These are phyloP conservation scores for Drosophila meridiana DNA, from an alignment of 2,888 invertebrate genomes.

Conservation along the genomic window DNA sequence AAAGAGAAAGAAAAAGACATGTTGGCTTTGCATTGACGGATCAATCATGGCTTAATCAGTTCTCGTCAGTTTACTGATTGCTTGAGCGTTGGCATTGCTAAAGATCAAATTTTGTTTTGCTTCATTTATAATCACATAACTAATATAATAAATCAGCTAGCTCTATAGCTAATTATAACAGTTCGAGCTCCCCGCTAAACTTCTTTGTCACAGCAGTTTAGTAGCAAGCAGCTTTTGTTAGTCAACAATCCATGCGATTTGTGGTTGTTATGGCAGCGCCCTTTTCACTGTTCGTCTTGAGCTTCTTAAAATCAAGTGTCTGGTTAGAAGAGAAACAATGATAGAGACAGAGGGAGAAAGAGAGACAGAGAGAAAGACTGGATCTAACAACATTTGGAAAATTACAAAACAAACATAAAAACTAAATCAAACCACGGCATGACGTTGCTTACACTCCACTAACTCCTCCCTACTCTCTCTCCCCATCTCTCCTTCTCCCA, in stretches of 20 bases:
- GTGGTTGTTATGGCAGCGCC: background rate
- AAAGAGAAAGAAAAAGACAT: background rate
- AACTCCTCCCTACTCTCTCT: background rate
- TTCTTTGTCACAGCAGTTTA: no score
- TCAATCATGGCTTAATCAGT: no score
- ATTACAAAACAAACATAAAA: constrained; percentile 68
- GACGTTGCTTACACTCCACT: constrained; percentile 22
- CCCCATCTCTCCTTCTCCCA: background rate
- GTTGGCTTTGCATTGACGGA: no score
- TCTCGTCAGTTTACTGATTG: no score
- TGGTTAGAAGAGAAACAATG: background rate
- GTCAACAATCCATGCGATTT: background rate
- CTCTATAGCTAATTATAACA: background rate
- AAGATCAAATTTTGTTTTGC: background rate
- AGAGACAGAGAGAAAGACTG: constrained; percentile 20
- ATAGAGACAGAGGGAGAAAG: background rate
- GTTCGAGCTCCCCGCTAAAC: no score
- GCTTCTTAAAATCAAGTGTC: constrained; percentile 1
- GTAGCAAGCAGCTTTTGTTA: constrained; percentile 2
- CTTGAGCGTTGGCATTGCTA: no score
- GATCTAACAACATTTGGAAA: constrained; percentile 66
- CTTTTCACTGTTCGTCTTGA: background rate
- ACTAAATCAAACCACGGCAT: constrained; percentile 62
- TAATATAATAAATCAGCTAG: background rate
- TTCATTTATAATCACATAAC: background rate